Percentiles rank a stretch among this genome's conserved stretches.
phyloP scores from a whole-genome alignment of 2,113 vertebrate species.

The Pelecanoides urinatrix region DNA sequence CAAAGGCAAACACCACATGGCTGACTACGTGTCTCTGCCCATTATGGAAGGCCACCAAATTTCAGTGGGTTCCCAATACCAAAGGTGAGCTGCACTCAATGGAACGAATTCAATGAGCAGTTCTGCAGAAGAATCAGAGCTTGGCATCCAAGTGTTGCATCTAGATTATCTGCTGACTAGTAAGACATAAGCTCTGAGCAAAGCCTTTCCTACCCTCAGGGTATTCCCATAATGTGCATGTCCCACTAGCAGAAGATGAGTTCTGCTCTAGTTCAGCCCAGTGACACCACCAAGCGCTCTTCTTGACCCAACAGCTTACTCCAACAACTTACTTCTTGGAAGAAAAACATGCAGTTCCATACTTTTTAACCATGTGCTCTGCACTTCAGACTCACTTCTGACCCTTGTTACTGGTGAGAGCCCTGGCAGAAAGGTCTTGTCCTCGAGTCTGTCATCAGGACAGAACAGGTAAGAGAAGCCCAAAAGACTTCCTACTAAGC shows the following conservation, averaged over 20 bases:
- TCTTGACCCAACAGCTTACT: background rate
- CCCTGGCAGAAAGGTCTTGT: background rate
- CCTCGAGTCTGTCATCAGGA: background rate
- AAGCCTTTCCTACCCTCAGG: background rate
- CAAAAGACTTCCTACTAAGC: background rate
- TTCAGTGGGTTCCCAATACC: background rate
- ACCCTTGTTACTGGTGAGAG: background rate
- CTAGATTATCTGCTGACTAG: background rate
- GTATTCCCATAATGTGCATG: accelerated
- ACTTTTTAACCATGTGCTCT: background rate
- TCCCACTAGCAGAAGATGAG: background rate
- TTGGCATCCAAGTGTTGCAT: background rate
- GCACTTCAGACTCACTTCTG: background rate
- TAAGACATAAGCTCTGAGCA: background rate
- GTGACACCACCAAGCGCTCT: background rate
- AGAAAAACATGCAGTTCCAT: background rate
- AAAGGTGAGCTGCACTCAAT: background rate
- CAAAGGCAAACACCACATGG: background rate
- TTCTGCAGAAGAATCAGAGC: background rate
- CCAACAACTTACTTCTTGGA: background rate
- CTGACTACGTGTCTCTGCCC: background rate
- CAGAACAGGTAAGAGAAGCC: background rate
- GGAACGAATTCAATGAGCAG: background rate
- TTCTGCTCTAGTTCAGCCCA: background rate
- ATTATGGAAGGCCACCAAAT: background rate